phyloP scores from a whole-genome alignment of 2,888 invertebrate genomes.

The Augiades crinisus region DNA sequence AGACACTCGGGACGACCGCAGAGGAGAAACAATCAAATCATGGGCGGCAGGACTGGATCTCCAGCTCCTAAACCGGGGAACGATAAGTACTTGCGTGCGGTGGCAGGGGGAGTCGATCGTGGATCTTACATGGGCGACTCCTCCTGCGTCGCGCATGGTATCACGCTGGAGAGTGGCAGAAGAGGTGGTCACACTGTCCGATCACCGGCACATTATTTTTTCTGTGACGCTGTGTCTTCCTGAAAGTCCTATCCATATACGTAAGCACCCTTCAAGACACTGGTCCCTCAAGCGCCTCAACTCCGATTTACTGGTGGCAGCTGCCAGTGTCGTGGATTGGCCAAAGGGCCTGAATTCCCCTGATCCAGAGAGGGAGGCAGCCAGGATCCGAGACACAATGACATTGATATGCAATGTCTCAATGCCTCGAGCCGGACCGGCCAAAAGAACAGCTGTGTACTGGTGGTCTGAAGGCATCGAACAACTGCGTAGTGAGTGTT shows the following conservation, averaged over 20 bases:
- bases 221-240: no score
- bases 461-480: no score
- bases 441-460: no score
- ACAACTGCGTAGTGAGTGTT: no score
- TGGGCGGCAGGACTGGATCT: no score
- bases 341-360: no score
- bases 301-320: background rate
- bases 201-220: constrained; percentile 25
- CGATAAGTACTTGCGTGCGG: constrained; percentile 29
- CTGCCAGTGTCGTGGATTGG: background rate
- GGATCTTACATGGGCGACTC: constrained; percentile 20
- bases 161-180: constrained; percentile 25
- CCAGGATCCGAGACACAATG: constrained; percentile 19
- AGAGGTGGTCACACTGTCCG: constrained; percentile 27
- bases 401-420: constrained; percentile 25
- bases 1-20: no score
- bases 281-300: background rate
- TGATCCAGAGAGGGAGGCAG: constrained; percentile 13
- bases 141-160: constrained; percentile 3
- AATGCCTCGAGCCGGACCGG: no score
- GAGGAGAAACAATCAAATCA: no score
- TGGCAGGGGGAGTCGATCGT: constrained; percentile 35
- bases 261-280: no score
- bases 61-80: constrained; percentile 25
- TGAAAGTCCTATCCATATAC: no score